Base-by-base conservation (phyloP, 2,113 vertebrate species). In the Zingel zingel region DNA sequence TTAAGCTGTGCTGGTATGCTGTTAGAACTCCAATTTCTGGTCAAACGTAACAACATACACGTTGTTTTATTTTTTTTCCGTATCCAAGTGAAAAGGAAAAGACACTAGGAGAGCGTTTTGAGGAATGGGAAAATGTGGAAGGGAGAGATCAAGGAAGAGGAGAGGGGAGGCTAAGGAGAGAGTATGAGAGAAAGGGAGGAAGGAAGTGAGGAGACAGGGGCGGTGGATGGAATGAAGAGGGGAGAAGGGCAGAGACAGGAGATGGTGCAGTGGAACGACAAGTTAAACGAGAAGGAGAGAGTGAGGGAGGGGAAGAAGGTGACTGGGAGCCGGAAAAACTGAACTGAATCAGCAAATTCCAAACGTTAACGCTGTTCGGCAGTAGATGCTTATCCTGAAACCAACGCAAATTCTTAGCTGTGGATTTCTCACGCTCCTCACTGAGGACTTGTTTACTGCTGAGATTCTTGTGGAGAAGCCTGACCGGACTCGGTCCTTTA, bases 1-100 rank as follows among this genome's bases (percentile, higher is more conserved):
- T 88, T 87, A 88, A 92, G 87, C 90, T 90, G 84, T 72, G 86
- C 77, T 88, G 90, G 92, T 91, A 94, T 93, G 92, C 88, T 79
- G 74, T 47, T 83, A 90, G 90, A 90, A 92, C 90, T 85, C 82
- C 71, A 92, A 78, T 80, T 88, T 87, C 68, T 79, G 80, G 67
- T 58, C 4, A 30, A 57, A 82, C 62, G 45, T 51, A 81, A 65
- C 68, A 81, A 33, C 70, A 58, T 59, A 77, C 21, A 62, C 36
- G 25, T 62, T 68, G 62, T 72, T 85, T 76, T 57, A 54, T 25
- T 69, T 74, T 75, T 57, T 73, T 48, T 30, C 16, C 13, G 48
- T 18, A 54, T 39, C 56, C 5, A 4, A 58, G n/a, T n/a, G 33
- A 67, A 66, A 58, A 51, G 9, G 33, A 58, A 21, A 54, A 79